A percentile compares a stretch with the other conserved stretches of the same genome.
These are phyloP conservation scores for Mycteria americana DNA, from an alignment of 2,797 vertebrate species.

Conservation along the genomic window DNA sequence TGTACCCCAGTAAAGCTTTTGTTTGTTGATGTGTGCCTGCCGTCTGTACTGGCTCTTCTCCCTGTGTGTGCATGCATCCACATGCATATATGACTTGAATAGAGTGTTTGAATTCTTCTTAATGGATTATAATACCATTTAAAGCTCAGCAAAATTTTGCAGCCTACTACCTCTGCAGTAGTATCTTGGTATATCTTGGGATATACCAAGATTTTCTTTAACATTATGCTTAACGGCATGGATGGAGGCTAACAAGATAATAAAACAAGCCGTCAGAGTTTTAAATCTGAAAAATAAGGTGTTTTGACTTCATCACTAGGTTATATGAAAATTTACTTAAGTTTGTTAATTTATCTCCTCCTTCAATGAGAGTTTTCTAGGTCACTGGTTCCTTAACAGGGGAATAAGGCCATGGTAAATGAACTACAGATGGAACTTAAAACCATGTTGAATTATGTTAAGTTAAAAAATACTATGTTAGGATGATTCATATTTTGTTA, in stretches of 20 bases:
- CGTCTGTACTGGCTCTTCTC: neutral
- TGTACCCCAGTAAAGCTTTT: neutral
- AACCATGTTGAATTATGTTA: neutral
- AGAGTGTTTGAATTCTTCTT: neutral
- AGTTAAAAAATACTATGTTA: neutral
- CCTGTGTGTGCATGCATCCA: neutral
- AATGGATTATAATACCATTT: neutral
- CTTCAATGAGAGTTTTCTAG: conserved; percentile 43
- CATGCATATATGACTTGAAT: neutral
- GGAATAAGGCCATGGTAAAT: conserved; percentile 37
- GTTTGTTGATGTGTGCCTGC: neutral
- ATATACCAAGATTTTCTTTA: neutral
- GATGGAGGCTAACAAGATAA: neutral
- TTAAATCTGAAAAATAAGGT: neutral
- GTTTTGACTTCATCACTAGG: neutral
- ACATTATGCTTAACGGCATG: neutral
- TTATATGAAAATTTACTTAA: conserved; percentile 2
- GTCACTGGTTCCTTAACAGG: conserved; percentile 10
- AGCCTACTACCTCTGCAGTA: neutral
- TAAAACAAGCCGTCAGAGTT: neutral
- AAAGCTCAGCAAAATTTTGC: neutral
- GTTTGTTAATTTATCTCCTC: neutral
- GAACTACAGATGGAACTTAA: neutral
- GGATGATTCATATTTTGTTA: neutral
- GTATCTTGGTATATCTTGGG: neutral